Base-by-base conservation (phyloP, 1,140 invertebrate genomes). In the Sycophila sp. region DNA sequence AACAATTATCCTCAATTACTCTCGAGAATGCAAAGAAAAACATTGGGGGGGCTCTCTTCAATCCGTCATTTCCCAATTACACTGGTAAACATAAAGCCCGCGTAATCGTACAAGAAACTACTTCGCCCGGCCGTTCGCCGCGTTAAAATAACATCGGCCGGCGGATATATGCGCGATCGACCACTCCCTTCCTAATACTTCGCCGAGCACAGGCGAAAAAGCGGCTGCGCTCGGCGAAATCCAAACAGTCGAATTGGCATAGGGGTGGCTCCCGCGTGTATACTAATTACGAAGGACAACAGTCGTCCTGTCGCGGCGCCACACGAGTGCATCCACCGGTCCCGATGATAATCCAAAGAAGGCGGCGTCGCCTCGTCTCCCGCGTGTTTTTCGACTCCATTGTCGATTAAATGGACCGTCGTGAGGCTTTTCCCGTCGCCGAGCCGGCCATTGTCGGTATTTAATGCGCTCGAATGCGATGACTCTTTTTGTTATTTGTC, bases 221-320 rank as follows among this genome's bases (percentile, higher is more conserved):
- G 42, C 42, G 40, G 7, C 42, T 47, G n/a, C 7, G 22, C 17
- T 22, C 42, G 0, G 3, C 15, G 13, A 51, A 65, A 65, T 65
- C 49, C 13, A 65, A 65, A 65, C 32, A 65, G 2, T 11, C 26
- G 45, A 26, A n/a, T n/a, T 3, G 4, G 34, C 30, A 32, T 19
- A 19, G 17, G 19, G 19, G 30, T 7, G 13, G 7, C 4, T n/a
- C n/a, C n/a, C n/a, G n/a, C n/a, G n/a, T n/a, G n/a, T 36, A 22
- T 36, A 22, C 64, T 66, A 66, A 66, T 66, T 66, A 66, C 51
- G 51, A 56, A 66, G 10, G 63, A 66, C 63, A 66, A 66, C 34
- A 66, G 42, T 66, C 34, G 49, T 17, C 51, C 32, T 36, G 15
- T 11, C 3, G 13, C 17, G 7, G 8, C 19, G 28, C 17, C 11